Percentiles rank a stretch among this genome's conserved stretches.
phyloP scores from a whole-genome alignment of 1,140 invertebrate genomes.

The Pinna nobilis region DNA sequence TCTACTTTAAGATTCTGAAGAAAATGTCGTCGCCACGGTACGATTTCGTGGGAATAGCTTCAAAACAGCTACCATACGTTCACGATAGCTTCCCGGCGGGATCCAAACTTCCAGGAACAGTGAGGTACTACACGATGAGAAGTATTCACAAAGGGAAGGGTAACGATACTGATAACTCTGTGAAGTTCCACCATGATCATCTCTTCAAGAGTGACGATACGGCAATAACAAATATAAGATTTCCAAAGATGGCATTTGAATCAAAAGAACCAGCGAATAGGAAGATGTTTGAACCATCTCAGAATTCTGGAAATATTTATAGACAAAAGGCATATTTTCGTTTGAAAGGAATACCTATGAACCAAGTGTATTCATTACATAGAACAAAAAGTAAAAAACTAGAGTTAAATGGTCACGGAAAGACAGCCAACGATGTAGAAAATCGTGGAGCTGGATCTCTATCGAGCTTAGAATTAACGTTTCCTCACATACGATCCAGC shows the following conservation, averaged over 20 bases:
- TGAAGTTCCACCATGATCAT: neutral
- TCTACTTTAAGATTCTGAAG: no score
- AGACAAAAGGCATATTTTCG: conserved; percentile 42
- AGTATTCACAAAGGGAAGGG: conserved; percentile 33
- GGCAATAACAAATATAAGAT: conserved; percentile 16
- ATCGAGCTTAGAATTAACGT: conserved; percentile 21
- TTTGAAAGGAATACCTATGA: conserved; percentile 34
- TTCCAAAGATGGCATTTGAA: conserved; percentile 1
- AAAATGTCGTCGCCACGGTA: conserved; percentile 26
- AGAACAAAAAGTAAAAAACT: conserved; percentile 22
- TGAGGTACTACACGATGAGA: conserved; percentile 30
- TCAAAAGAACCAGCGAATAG: neutral
- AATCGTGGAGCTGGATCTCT: conserved; percentile 26
- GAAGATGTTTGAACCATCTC: neutral
- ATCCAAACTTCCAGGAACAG: conserved; percentile 23
- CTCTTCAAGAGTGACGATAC: conserved; percentile 1
- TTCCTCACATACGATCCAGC: neutral
- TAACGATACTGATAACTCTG: conserved; percentile 6
- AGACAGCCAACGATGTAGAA: neutral
- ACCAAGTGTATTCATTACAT: conserved; percentile 34
- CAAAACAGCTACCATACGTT: conserved; percentile 40
- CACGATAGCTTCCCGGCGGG: conserved; percentile 39
- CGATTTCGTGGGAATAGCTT: conserved; percentile 41
- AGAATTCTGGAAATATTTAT: conserved; percentile 26
- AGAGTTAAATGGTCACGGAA: conserved; percentile 11